Percentiles rank a stretch among this genome's conserved stretches.
Evolutionary conservation across 2,888 invertebrate species (phyloP).

Genomic region (Sycophila texana): DNA sequence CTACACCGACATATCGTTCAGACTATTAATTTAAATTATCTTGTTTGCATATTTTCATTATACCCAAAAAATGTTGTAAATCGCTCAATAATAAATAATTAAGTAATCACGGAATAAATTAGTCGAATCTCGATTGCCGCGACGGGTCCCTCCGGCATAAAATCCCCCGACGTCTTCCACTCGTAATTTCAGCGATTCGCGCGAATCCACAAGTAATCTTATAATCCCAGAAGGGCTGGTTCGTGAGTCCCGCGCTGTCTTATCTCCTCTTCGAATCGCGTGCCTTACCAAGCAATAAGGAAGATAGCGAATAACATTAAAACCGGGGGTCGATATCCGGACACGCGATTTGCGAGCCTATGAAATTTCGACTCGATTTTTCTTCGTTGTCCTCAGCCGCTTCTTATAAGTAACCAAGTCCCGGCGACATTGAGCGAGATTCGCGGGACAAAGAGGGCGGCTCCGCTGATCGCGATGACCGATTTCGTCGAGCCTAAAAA

Average conservation of each 20-base stretch:
- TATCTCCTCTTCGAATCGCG: constrained; percentile 57
- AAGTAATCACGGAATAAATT: constrained; percentile 34
- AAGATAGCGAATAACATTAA: constrained; percentile 62
- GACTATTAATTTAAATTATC: neutral
- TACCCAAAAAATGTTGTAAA: neutral
- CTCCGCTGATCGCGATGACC: too few relatives aligned
- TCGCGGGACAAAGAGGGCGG: neutral
- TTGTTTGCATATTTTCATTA: too few relatives aligned
- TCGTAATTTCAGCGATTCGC: constrained; percentile 65
- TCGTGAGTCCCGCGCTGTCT: constrained; percentile 8
- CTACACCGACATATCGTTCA: too few relatives aligned
- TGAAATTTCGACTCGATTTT: constrained; percentile 28
- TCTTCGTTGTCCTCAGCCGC: too few relatives aligned
- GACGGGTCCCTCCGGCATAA: neutral
- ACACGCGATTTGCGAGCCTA: neutral
- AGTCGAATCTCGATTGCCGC: neutral
- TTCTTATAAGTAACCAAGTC: neutral
- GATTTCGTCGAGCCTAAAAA: too few relatives aligned
- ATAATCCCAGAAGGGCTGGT: constrained; percentile 62
- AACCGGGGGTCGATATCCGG: constrained; percentile 35
- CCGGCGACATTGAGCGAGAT: neutral
- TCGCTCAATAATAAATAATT: constrained; percentile 30
- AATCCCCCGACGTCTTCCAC: constrained; percentile 57
- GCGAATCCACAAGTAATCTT: constrained; percentile 65
- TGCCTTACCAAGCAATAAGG: constrained; percentile 65